Evolutionary conservation across 1,140 invertebrate species (phyloP).

Genomic region (Zaprionus ornatus): DNA sequence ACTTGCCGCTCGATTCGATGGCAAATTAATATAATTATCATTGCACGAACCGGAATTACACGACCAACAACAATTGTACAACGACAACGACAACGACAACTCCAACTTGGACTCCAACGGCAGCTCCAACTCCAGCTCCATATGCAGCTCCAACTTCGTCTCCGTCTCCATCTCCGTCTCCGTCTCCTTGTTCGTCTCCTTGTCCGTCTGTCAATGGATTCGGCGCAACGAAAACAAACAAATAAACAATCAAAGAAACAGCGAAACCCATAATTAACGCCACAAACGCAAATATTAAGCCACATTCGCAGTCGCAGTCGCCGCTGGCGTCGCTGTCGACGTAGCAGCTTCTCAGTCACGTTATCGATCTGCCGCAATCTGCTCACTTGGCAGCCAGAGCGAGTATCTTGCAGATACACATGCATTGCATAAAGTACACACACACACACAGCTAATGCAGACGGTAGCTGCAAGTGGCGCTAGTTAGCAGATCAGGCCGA

Average conservation of each 20-base stretch:
- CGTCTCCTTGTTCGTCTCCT: not conserved
- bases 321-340: slow-evolving; percentile 1
- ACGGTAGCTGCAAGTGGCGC: slow-evolving; percentile 36
- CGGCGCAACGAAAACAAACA: slow-evolving; percentile 50
- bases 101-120: not conserved
- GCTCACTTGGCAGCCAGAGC: not conserved
- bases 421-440: slow-evolving; percentile 31
- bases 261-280: slow-evolving; percentile 72
- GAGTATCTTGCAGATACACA: slow-evolving; percentile 41
- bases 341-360: slow-evolving; percentile 21
- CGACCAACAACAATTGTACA: slow-evolving; percentile 65
- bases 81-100: slow-evolving; percentile 12
- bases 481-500: slow-evolving; percentile 18
- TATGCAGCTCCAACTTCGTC: not conserved
- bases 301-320: slow-evolving; percentile 32
- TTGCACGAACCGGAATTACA: slow-evolving; percentile 80
- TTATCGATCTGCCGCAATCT: slow-evolving; percentile 39
- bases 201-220: not conserved
- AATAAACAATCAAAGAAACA: slow-evolving; percentile 81
- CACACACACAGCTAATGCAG: not conserved
- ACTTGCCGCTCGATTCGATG: slow-evolving; percentile 74
- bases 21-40: slow-evolving; percentile 82
- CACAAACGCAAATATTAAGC: slow-evolving; percentile 82
- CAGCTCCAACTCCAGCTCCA: not conserved
- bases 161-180: not conserved